Conservation (phyloP, 2,888 invertebrate genomes). For the Hypselothyrea guttata region DNA sequence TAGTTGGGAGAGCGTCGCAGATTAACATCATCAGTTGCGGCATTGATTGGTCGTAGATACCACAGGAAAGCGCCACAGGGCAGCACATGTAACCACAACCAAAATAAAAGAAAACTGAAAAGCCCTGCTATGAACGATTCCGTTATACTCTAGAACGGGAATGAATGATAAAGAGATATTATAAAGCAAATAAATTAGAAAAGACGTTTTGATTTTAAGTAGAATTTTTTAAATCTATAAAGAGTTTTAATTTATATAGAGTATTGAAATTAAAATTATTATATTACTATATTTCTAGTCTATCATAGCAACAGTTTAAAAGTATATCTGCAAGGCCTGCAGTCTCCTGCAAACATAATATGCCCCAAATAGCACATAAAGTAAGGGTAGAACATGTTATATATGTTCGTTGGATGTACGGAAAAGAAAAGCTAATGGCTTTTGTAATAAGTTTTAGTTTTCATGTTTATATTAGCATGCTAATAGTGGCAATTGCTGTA, state of each 20-base stretch:
- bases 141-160: slow-evolving; percentile 13
- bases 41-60: slow-evolving; percentile 80
- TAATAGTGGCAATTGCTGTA: slow-evolving; percentile 57
- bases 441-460: slow-evolving; percentile 75
- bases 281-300: too few relatives aligned
- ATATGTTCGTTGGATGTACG: slow-evolving; percentile 17
- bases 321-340: too few relatives aligned
- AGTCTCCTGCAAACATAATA: background rate
- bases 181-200: too few relatives aligned
- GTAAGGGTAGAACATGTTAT: slow-evolving; percentile 15
- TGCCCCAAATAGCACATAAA: background rate
- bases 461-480: slow-evolving; percentile 75
- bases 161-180: background rate
- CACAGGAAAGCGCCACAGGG: slow-evolving; percentile 57
- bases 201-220: too few relatives aligned
- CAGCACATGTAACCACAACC: slow-evolving; percentile 55
- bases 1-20: slow-evolving; percentile 52
- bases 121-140: background rate
- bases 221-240: background rate
- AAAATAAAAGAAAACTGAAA: slow-evolving; percentile 42
- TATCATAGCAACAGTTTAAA: too few relatives aligned
- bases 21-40: slow-evolving; percentile 80
- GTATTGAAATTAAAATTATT: too few relatives aligned
- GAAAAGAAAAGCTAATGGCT: slow-evolving; percentile 57
- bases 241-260: too few relatives aligned